phyloP scores from a whole-genome alignment of 2,888 invertebrate species.

The Sarcophaga subvicina region DNA sequence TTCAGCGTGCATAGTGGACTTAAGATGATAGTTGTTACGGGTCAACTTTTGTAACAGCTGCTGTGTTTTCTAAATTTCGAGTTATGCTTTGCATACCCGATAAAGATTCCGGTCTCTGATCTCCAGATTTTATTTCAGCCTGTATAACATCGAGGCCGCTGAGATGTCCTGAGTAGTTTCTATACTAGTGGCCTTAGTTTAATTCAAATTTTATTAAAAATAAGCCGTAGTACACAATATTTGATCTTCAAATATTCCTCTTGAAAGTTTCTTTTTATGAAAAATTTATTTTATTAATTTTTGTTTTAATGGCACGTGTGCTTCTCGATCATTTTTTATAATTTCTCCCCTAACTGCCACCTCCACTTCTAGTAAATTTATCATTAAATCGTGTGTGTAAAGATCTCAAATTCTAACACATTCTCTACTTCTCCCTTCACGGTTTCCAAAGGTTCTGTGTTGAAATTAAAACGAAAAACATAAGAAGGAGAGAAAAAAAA shows the following conservation, averaged over 20 bases:
- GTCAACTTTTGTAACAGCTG: no score
- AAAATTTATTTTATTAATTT: constrained; percentile 19
- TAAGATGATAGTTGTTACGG: no score
- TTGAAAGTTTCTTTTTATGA: constrained; percentile 10
- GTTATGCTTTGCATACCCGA: no score
- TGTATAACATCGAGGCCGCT: no score
- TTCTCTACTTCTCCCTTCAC: constrained; percentile 16
- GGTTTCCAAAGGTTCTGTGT: constrained; percentile 36
- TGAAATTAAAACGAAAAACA: background rate
- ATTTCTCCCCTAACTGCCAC: constrained; percentile 14
- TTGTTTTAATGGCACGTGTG: constrained; percentile 56
- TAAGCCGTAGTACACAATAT: no score
- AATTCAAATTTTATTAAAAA: no score
- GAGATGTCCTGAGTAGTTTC: no score
- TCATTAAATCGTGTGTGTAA: background rate
- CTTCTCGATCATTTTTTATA: constrained; percentile 54
- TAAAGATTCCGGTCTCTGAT: no score
- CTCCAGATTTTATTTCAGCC: no score
- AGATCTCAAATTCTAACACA: background rate
- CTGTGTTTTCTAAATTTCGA: no score
- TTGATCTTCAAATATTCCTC: background rate
- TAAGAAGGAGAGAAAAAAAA: background rate
- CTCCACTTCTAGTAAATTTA: background rate
- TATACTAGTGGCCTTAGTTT: no score
- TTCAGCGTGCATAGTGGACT: no score